A percentile compares a stretch with the other conserved stretches of the same genome.
phyloP scores from a whole-genome alignment of 2,888 invertebrate genomes.

The Balanococcus diminutus region DNA sequence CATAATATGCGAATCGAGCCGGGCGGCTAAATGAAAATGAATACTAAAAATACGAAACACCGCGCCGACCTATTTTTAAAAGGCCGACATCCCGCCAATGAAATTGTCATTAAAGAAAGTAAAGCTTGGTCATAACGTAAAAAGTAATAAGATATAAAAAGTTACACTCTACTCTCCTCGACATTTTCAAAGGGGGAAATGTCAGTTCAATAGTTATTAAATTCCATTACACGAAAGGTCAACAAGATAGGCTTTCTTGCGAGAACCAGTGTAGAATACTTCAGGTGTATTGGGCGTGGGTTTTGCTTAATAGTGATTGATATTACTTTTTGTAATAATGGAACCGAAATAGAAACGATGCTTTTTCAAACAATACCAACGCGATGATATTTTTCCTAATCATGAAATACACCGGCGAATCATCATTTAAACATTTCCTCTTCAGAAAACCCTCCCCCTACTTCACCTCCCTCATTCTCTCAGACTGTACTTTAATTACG shows the following conservation, averaged over 20 bases:
- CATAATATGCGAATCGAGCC: background rate
- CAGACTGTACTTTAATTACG: background rate
- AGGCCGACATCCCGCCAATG: background rate
- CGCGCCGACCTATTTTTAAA: conserved; percentile 45
- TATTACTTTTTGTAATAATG: conserved; percentile 21
- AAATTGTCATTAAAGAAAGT: conserved; percentile 32
- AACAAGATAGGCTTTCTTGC: conserved; percentile 6
- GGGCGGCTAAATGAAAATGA: background rate
- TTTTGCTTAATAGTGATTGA: conserved; percentile 46
- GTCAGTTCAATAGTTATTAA: conserved; percentile 42
- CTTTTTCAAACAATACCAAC: background rate
- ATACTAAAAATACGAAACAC: too few species aligned
- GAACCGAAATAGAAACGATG: conserved; percentile 7
- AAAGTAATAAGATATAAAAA: conserved; percentile 27
- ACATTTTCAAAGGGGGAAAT: conserved; percentile 44
- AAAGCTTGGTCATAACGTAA: conserved; percentile 21
- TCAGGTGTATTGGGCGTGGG: conserved; percentile 49
- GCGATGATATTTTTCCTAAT: background rate
- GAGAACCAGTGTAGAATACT: background rate
- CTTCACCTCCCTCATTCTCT: background rate
- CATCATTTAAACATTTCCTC: background rate
- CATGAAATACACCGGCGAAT: background rate
- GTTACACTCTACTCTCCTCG: background rate
- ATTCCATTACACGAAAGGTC: conserved; percentile 53
- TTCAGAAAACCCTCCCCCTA: background rate